Base-by-base conservation (phyloP, 1,140 invertebrate genomes). In the Conus betulinus region DNA sequence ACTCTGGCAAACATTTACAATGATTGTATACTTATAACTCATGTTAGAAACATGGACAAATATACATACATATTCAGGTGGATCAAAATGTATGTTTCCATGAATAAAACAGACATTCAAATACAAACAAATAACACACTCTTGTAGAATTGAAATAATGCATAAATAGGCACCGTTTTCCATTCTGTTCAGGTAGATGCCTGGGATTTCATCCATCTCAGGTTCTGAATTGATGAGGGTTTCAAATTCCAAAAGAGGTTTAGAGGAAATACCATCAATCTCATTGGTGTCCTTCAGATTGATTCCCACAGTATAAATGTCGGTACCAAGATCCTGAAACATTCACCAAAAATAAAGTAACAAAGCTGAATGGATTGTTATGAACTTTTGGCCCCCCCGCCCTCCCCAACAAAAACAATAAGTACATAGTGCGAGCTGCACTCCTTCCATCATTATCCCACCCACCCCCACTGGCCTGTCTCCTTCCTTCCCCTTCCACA, bases 291-390 rank as follows among this genome's bases (percentile, higher is more conserved):
- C 90, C 13, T 82, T 71, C 20, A 93, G 76, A 52, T 92, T 89
- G n/a, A 94, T 85, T 2, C 93, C 93, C 83, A 94, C 87, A 5
- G 91, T 89, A 88, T 90, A 94, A 39, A 93, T 91, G 27, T 84
- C 91, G 25, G 91, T 90, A 53, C 87, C 91, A 1, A 89, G 82
- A 39, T 86, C 87, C 88, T 83, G 81, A 7, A 79, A 79, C 10
- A 79, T 79, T 5, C 1, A 63, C 60, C 60, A 20, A 11, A 63
- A 11, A 63, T 63, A 20, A 63, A 63, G 17, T 39, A 39, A 39
- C 39, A 39, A 39, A 1, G 39, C 39, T 39, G 39, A 39, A 39
- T 39, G 39, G 39, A 39, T 39, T 39, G 39, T 39, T 39, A 39
- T 39, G 0, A 39, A 39, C 39, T 39, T 39, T 39, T 39, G 39